Conservation (phyloP, 2,888 invertebrate genomes). For the Petrolisthes manimaculis region DNA sequence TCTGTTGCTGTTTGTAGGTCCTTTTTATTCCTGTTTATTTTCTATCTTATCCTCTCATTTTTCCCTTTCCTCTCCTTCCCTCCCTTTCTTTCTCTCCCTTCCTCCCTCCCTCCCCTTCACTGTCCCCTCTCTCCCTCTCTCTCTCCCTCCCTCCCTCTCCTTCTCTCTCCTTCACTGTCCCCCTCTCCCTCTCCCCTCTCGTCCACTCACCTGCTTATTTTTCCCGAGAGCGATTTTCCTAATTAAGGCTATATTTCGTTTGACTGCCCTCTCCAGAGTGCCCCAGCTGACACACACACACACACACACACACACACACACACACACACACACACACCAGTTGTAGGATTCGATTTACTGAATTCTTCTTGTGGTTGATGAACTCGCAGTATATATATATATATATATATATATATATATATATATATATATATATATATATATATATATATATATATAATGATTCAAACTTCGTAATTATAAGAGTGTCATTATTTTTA, state of each 20-base stretch:
- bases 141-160: background rate
- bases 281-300: background rate
- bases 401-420: background rate
- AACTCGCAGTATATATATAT: too few species aligned
- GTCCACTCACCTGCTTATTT: background rate
- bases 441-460: background rate
- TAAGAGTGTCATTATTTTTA: too few species aligned
- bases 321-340: background rate
- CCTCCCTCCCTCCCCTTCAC: background rate
- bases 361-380: background rate
- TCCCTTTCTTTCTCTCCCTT: background rate
- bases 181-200: background rate
- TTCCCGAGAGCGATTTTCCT: background rate
- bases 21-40: too few species aligned
- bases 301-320: background rate
- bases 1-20: background rate
- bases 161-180: background rate
- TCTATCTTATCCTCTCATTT: background rate
- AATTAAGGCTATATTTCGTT: too few species aligned
- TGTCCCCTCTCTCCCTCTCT: background rate
- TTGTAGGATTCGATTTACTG: background rate
- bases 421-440: background rate
- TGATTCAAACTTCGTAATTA: too few species aligned
- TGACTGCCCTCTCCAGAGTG: too few species aligned
- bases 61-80: background rate